Evolutionary conservation across 1,140 invertebrate genomes (phyloP).

Genomic region (Caerostris darwini): DNA sequence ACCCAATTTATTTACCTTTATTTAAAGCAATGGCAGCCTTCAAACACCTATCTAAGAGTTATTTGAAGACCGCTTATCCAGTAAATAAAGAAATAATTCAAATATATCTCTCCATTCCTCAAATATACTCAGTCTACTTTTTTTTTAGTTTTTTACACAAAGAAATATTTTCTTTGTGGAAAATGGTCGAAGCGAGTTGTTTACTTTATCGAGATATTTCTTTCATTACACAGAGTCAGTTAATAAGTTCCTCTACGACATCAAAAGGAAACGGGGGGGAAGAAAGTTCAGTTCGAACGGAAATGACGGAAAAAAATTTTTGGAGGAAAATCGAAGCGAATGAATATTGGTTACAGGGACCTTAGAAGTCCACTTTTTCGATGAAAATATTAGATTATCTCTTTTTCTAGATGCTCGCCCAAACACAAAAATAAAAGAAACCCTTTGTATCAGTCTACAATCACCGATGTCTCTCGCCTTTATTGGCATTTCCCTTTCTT

Average conservation of each 20-base stretch:
- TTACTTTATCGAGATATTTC: conserved; percentile 65
- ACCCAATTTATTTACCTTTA: background rate
- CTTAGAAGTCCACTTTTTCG: conserved; percentile 32
- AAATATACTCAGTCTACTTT: conserved; percentile 5
- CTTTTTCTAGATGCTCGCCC: conserved; percentile 24
- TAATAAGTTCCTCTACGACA: conserved; percentile 66
- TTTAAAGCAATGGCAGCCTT: background rate
- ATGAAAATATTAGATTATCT: conserved; percentile 69
- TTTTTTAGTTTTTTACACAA: conserved; percentile 32
- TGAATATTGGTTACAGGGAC: conserved; percentile 66
- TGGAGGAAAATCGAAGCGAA: conserved; percentile 62
- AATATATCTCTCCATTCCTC: background rate
- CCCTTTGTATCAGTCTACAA: conserved; percentile 66
- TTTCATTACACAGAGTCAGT: conserved; percentile 51
- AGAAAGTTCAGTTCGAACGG: conserved; percentile 29
- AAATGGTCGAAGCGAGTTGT: conserved; percentile 54
- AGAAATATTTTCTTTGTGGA: conserved; percentile 39
- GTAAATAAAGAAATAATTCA: conserved; percentile 49
- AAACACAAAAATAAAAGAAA: conserved; percentile 16
- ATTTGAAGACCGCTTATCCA: background rate
- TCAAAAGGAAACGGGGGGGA: conserved; percentile 42
- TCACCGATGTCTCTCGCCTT: conserved; percentile 55
- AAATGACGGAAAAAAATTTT: conserved; percentile 25
- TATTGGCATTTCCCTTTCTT: conserved; percentile 60
- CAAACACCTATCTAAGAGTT: background rate